Evolutionary conservation across 2,888 invertebrate species (phyloP).

Genomic region (Corbicula japonica): DNA sequence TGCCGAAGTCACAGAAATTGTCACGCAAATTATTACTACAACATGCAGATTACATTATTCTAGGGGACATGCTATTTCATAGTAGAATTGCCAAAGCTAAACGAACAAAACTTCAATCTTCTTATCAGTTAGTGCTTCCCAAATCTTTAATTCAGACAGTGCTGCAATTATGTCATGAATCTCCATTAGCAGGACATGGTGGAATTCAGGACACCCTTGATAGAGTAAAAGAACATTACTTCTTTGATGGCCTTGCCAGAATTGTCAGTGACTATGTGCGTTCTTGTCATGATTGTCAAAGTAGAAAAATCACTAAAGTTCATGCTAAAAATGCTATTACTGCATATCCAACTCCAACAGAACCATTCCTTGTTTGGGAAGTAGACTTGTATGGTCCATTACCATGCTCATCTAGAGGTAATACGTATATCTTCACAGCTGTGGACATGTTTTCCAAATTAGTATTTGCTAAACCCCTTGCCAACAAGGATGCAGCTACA

Average conservation of each 20-base stretch:
- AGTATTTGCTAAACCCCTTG: constrained; percentile 42
- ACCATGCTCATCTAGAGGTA: constrained; percentile 27
- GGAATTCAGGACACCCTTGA: constrained; percentile 57
- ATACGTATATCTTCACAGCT: constrained; percentile 56
- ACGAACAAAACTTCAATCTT: constrained; percentile 14
- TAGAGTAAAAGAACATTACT: constrained; percentile 45
- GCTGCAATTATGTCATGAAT: constrained; percentile 41
- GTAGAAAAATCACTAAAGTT: constrained; percentile 42
- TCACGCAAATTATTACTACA: constrained; percentile 39
- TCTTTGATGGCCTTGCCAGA: constrained; percentile 25
- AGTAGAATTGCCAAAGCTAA: constrained; percentile 11
- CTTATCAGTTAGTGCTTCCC: constrained; percentile 45
- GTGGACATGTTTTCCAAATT: constrained; percentile 56
- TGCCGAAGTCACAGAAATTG: constrained; percentile 41
- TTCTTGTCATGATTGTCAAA: constrained; percentile 54
- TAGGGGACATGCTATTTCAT: constrained; percentile 42
- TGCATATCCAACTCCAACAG: constrained; percentile 40
- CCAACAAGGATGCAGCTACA: constrained; percentile 46
- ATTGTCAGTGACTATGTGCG: constrained; percentile 44
- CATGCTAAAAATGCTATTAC: constrained; percentile 47
- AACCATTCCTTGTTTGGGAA: constrained; percentile 54
- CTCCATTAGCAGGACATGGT: constrained; percentile 46
- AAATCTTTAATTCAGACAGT: constrained; percentile 25
- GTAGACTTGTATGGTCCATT: constrained; percentile 48
- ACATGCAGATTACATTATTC: constrained; percentile 39